Percentiles rank a stretch among this genome's conserved stretches.
These are phyloP conservation scores for Panzeria rudis DNA, from an alignment of 2,888 invertebrate species.

Conservation along the genomic window DNA sequence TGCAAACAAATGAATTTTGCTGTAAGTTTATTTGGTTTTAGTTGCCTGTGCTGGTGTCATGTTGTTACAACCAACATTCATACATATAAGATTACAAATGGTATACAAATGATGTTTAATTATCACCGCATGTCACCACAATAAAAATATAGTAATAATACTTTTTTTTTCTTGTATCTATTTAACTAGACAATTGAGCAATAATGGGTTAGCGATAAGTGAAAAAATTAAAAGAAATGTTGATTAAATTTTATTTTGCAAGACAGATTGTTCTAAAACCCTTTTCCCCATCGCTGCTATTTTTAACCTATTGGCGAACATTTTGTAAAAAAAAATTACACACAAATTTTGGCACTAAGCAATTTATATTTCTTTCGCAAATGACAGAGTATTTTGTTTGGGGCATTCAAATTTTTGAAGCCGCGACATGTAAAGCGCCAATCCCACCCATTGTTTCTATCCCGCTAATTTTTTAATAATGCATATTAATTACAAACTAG, in stretches of 20 bases:
- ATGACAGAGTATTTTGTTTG: too few species aligned
- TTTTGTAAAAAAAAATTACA: too few species aligned
- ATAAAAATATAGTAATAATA: conserved; percentile 3
- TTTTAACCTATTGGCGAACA: too few species aligned
- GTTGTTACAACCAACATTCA: conserved; percentile 8
- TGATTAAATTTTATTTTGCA: conserved; percentile 45
- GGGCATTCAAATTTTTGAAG: too few species aligned
- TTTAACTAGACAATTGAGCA: conserved; percentile 37
- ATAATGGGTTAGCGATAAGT: conserved; percentile 44
- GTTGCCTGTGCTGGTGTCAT: not conserved
- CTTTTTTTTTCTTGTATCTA: not conserved
- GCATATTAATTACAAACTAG: too few species aligned
- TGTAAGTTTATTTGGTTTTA: not conserved
- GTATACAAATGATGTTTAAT: conserved; percentile 45
- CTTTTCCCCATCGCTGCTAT: too few species aligned
- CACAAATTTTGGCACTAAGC: too few species aligned
- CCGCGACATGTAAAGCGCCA: too few species aligned
- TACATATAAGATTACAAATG: not conserved
- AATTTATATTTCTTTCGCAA: too few species aligned
- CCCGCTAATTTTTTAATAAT: too few species aligned
- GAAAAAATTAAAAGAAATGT: conserved; percentile 12
- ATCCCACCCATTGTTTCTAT: too few species aligned
- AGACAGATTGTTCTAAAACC: not conserved
- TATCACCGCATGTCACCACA: conserved; percentile 61
- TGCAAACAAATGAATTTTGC: conserved; percentile 17